A percentile compares a stretch with the other conserved stretches of the same genome.
Evolutionary conservation across 1,140 invertebrate genomes (phyloP).

Genomic region (Zaprionus taronus): DNA sequence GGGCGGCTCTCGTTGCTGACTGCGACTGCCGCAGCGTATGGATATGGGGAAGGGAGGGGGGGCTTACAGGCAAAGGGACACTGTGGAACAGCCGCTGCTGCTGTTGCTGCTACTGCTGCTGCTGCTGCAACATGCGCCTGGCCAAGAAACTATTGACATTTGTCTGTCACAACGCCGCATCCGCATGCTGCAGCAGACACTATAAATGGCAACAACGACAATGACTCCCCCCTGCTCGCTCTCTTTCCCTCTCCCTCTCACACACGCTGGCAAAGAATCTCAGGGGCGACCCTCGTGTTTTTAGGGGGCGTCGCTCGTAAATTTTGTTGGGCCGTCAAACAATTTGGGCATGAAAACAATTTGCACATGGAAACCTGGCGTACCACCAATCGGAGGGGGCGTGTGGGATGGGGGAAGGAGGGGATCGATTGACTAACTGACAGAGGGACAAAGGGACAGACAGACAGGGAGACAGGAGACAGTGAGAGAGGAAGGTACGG

Average conservation of each 20-base stretch:
- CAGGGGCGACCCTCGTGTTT: conserved; percentile 43
- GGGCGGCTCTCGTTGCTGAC: conserved; percentile 63
- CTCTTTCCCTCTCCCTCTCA: too few species aligned
- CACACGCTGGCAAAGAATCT: not conserved
- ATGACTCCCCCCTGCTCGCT: not conserved
- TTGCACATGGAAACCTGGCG: conserved; percentile 48
- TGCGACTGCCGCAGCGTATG: conserved; percentile 6
- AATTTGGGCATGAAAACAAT: conserved; percentile 61
- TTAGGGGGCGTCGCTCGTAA: conserved; percentile 71
- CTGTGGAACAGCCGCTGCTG: not conserved
- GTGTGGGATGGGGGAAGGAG: not conserved
- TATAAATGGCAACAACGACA: not conserved
- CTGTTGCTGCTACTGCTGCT: not conserved
- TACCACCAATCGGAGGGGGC: not conserved
- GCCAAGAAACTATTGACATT: conserved; percentile 73
- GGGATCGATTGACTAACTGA: not conserved
- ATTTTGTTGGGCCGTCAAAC: conserved; percentile 41
- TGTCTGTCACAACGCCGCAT: conserved; percentile 72
- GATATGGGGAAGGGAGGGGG: not conserved
- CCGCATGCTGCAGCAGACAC: conserved; percentile 1
- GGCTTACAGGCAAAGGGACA: not conserved
- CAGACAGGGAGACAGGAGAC: not conserved
- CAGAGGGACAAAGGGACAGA: not conserved
- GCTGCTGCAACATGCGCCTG: conserved; percentile 21
- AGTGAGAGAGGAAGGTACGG: not conserved